Conservation (phyloP, 2,113 vertebrate genomes). For the Chaenocephalus aceratus region DNA sequence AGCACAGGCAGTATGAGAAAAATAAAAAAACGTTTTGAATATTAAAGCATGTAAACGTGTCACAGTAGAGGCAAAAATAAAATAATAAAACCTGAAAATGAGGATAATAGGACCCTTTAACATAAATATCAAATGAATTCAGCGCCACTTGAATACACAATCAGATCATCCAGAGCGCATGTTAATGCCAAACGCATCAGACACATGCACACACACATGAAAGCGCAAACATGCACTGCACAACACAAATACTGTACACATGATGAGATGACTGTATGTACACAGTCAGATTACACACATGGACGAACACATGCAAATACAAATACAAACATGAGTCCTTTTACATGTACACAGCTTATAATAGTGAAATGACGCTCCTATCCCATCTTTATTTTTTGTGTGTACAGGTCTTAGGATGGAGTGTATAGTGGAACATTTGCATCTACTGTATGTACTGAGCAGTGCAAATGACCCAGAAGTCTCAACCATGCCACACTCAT, state of each 20-base stretch:
- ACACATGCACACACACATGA: slow-evolving; percentile 13
- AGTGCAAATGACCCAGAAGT: not conserved
- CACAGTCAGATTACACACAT: not conserved
- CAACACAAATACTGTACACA: not conserved
- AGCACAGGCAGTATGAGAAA: no score
- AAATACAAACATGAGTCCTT: slow-evolving; percentile 6
- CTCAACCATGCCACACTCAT: not conserved
- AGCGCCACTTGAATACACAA: slow-evolving; percentile 13
- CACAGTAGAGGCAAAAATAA: no score
- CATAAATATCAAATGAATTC: not conserved
- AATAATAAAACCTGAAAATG: no score
- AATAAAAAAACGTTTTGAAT: no score
- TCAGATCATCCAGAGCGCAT: slow-evolving; percentile 5
- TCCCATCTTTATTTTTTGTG: not conserved
- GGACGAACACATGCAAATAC: not conserved
- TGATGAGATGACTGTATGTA: not conserved
- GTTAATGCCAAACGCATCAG: not conserved
- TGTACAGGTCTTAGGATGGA: not conserved
- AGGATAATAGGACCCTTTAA: not conserved
- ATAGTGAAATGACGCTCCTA: not conserved
- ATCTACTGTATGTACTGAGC: not conserved
- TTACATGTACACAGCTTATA: slow-evolving; percentile 28
- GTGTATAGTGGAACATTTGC: not conserved
- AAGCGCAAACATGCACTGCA: not conserved
- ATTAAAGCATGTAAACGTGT: no score